Conservation (phyloP, 2,113 vertebrate genomes). For the Atherinomorus stipes region DNA sequence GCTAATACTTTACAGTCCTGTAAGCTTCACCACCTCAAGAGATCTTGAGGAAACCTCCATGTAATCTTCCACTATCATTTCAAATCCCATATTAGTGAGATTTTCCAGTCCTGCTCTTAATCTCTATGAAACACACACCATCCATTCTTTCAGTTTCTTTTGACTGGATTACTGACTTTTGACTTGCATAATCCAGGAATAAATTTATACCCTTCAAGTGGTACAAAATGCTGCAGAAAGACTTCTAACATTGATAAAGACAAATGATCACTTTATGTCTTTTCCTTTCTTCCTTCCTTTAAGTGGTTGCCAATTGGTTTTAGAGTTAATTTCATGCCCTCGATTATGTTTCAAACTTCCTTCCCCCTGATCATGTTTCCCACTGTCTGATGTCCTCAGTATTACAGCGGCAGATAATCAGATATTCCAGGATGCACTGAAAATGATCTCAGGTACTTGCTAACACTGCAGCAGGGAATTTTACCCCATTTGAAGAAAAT, state of each 20-base stretch:
- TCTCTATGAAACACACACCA: neutral
- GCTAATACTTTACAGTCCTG: too few relatives aligned
- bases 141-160: neutral
- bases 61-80: neutral
- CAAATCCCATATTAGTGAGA: neutral
- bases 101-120: neutral
- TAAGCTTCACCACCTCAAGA: too few relatives aligned
- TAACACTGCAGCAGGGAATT: neutral
- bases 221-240: neutral
- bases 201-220: slow-evolving; percentile 2
- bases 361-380: slow-evolving; percentile 9
- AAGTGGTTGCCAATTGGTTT: slow-evolving; percentile 24
- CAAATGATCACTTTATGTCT: neutral
- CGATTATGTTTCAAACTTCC: slow-evolving; percentile 22
- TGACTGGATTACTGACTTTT: neutral
- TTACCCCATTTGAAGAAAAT: neutral
- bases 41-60: neutral
- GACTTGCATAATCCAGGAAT: slow-evolving; percentile 17
- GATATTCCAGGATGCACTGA: slow-evolving; percentile 4
- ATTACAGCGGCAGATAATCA: slow-evolving; percentile 3
- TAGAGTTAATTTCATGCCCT: slow-evolving; percentile 5
- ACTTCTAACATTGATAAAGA: neutral
- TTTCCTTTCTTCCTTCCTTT: neutral
- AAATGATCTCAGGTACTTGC: neutral
- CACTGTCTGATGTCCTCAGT: neutral